phyloP scores from a whole-genome alignment of 2,888 invertebrate genomes.

The Ophioninae sp. region DNA sequence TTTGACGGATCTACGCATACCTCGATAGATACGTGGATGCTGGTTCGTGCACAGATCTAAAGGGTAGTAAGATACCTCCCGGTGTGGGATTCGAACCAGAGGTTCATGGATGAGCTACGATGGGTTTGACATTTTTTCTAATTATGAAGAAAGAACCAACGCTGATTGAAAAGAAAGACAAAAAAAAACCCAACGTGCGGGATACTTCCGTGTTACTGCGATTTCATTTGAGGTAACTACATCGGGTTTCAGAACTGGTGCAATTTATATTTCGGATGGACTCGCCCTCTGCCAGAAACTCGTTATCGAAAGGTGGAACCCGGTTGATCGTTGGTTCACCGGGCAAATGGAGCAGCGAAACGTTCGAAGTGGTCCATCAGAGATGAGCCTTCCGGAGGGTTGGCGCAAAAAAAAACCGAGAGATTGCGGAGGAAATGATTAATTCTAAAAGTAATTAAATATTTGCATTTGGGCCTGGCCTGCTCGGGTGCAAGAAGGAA shows the following conservation, averaged over 20 bases:
- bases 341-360: constrained; percentile 8
- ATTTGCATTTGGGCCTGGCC: constrained; percentile 20
- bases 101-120: background rate
- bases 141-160: too few relatives aligned
- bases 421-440: constrained; percentile 21
- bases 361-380: background rate
- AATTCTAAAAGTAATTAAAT: constrained; percentile 39
- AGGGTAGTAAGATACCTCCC: background rate
- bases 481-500: background rate
- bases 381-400: constrained; percentile 10
- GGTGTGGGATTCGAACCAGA: background rate
- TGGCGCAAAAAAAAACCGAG: constrained; percentile 8
- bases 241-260: background rate
- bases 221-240: background rate
- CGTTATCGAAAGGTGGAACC: background rate
- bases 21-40: background rate
- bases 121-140: too few relatives aligned
- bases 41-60: background rate
- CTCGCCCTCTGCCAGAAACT: background rate
- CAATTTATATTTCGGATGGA: background rate
- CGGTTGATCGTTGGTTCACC: constrained; percentile 9
- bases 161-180: background rate
- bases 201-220: background rate
- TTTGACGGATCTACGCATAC: constrained; percentile 44
- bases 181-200: background rate